A percentile compares a stretch with the other conserved stretches of the same genome.
These are phyloP conservation scores for Carduelis carduelis DNA, from an alignment of 2,797 vertebrate species.

Conservation along the genomic window DNA sequence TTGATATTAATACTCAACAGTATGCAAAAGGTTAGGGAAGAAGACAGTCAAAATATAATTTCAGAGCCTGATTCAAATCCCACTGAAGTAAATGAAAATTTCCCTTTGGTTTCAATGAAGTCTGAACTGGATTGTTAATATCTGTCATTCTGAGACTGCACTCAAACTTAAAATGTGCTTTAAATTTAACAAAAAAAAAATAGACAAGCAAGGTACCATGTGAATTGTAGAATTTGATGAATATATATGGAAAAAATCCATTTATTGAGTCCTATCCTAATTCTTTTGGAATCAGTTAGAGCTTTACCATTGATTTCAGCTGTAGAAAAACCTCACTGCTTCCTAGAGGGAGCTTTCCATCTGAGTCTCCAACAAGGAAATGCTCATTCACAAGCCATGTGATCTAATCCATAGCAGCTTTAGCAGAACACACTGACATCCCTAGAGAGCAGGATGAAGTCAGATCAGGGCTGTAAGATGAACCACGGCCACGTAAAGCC, in stretches of 20 bases:
- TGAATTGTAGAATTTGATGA: conserved; percentile 1
- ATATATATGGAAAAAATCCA: neutral
- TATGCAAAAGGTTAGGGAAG: conserved; percentile 6
- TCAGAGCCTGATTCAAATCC: conserved; percentile 9
- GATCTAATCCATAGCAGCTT: conserved; percentile 59
- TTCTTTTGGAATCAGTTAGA: neutral
- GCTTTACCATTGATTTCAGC: conserved; percentile 1
- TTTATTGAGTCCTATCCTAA: neutral
- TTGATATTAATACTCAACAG: neutral
- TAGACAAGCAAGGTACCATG: neutral
- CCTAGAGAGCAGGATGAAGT: conserved; percentile 52
- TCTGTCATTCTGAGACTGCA: neutral
- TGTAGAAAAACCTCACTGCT: neutral
- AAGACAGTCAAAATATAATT: conserved; percentile 8
- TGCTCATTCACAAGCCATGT: neutral
- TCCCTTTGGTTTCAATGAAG: neutral
- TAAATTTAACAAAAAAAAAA: conserved; percentile 5
- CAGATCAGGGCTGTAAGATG: conserved; percentile 55
- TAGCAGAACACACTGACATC: conserved; percentile 34
- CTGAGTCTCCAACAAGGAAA: conserved; percentile 23
- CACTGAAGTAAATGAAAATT: neutral
- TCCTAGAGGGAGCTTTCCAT: conserved; percentile 40
- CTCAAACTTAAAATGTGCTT: conserved; percentile 17
- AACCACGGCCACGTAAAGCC: conserved; percentile 43
- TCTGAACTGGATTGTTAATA: conserved; percentile 3